phyloP scores from a whole-genome alignment of 1,140 invertebrate genomes.

The Bombus breviceps region DNA sequence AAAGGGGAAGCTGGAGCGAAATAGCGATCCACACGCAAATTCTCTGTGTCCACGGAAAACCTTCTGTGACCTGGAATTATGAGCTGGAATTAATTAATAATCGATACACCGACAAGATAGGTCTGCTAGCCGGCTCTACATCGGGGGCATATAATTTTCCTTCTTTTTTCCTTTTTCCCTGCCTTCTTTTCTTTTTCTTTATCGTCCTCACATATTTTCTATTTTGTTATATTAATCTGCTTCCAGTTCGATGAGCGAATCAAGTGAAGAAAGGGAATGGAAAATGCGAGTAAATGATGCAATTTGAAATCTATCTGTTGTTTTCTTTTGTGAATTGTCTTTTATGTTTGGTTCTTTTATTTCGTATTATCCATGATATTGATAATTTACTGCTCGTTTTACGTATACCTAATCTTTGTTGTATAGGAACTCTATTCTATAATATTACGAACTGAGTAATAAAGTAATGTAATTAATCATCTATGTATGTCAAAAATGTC shows the following conservation, averaged over 20 bases:
- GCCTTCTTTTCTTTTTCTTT: background rate
- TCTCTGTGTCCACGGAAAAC: background rate
- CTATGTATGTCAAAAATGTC: no score
- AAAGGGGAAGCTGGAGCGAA: background rate
- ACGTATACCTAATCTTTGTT: background rate
- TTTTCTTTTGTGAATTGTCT: background rate
- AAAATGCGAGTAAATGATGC: background rate
- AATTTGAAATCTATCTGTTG: background rate
- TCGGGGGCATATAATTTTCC: background rate
- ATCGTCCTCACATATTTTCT: background rate
- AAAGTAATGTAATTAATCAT: background rate
- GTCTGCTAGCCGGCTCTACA: background rate
- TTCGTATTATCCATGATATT: background rate
- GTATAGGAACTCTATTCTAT: background rate
- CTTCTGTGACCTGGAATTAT: slow-evolving; percentile 34
- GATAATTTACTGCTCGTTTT: background rate
- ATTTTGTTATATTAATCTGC: background rate
- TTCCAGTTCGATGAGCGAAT: background rate
- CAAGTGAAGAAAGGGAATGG: no score
- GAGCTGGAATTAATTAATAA: slow-evolving; percentile 44
- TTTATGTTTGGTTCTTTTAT: background rate
- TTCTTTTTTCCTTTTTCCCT: background rate
- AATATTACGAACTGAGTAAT: background rate
- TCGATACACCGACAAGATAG: slow-evolving; percentile 27
- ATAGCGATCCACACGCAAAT: slow-evolving; percentile 9